Conservation (phyloP, 2,113 vertebrate species). For the Rafetus swinhoei region DNA sequence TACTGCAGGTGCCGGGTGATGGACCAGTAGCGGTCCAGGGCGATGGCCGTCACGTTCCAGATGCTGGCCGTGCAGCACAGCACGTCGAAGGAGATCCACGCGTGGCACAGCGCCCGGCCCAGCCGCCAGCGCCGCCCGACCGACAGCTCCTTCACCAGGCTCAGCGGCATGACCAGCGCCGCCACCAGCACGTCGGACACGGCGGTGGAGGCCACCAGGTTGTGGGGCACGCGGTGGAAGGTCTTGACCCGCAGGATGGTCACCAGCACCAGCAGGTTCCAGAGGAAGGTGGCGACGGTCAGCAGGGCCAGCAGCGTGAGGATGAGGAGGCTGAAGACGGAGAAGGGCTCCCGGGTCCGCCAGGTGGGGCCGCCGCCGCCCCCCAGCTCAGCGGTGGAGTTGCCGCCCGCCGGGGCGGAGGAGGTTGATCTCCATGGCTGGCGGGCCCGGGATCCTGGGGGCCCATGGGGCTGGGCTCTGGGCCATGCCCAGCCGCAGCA, state of each 20-base stretch:
- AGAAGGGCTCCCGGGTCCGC: neutral
- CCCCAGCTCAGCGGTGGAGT: neutral
- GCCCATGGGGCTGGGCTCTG: neutral
- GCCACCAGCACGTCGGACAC: conserved; percentile 95
- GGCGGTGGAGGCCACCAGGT: conserved; percentile 96
- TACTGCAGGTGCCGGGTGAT: conserved; percentile 94
- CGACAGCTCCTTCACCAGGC: conserved; percentile 88
- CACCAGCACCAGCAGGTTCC: conserved; percentile 93
- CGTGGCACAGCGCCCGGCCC: conserved; percentile 90
- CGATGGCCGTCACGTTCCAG: conserved; percentile 97
- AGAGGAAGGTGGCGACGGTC: conserved; percentile 90
- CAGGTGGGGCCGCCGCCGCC: neutral
- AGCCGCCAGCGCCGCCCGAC: conserved; percentile 90
- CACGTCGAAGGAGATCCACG: conserved; percentile 94
- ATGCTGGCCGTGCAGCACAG: conserved; percentile 98
- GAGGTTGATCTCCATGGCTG: neutral
- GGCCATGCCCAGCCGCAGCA: neutral
- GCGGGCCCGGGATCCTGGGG: neutral
- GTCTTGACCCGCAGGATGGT: conserved; percentile 92
- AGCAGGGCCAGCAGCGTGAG: conserved; percentile 91
- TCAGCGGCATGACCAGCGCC: conserved; percentile 94
- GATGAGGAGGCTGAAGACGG: conserved; percentile 15
- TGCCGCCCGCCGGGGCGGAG: neutral
- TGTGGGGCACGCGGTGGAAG: conserved; percentile 96
- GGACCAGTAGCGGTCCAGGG: conserved; percentile 97